phyloP scores from a whole-genome alignment of 2,888 invertebrate species.

The Brachypterus glaber region DNA sequence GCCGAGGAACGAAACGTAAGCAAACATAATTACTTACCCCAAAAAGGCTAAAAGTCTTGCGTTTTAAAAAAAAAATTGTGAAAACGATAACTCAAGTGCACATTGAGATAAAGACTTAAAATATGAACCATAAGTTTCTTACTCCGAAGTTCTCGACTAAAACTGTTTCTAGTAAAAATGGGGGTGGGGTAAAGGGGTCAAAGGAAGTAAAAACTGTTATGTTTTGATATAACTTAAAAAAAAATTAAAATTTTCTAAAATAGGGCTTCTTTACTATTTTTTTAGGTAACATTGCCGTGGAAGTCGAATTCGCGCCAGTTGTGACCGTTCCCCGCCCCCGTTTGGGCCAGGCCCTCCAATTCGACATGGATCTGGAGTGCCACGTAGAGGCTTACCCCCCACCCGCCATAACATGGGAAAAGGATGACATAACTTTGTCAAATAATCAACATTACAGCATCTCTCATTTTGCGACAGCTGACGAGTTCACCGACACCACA shows the following conservation, averaged over 20 bases:
- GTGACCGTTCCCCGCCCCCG: slow-evolving; percentile 76
- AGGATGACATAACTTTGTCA: slow-evolving; percentile 69
- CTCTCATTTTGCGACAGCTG: slow-evolving; percentile 84
- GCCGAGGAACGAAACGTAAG: slow-evolving; percentile 65
- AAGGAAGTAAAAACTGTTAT: too few relatives aligned
- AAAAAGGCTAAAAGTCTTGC: too few relatives aligned
- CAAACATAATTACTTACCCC: slow-evolving; percentile 7
- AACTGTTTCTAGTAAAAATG: too few relatives aligned
- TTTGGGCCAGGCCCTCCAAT: slow-evolving; percentile 79
- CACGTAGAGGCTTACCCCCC: slow-evolving; percentile 92
- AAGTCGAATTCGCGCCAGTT: slow-evolving; percentile 83
- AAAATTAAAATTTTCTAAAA: background rate
- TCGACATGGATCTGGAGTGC: slow-evolving; percentile 90
- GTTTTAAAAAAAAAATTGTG: too few relatives aligned
- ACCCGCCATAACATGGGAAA: slow-evolving; percentile 85
- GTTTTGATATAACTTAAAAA: too few relatives aligned
- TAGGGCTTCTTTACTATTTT: too few relatives aligned
- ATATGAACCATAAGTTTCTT: too few relatives aligned
- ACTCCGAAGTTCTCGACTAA: too few relatives aligned
- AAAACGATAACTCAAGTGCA: too few relatives aligned
- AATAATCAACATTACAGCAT: slow-evolving; percentile 89
- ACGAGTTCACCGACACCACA: slow-evolving; percentile 86
- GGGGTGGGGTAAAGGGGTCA: too few relatives aligned
- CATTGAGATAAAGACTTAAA: too few relatives aligned
- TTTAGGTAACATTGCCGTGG: slow-evolving; percentile 68